Base-by-base conservation (phyloP, 2,113 vertebrate genomes). In the Seriola rivoliana region DNA sequence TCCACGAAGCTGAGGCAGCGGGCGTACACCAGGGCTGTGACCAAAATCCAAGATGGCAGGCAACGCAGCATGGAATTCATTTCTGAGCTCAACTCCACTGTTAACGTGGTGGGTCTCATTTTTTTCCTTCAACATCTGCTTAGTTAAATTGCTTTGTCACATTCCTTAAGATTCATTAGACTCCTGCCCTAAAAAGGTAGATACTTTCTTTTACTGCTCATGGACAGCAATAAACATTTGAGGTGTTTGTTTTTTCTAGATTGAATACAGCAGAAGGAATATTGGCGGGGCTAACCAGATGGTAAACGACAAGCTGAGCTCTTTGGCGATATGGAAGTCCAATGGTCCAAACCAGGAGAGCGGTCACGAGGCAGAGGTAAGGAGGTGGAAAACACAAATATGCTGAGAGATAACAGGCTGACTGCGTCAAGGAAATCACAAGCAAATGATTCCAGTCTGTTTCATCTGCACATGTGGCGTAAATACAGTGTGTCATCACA, bases 261-360 rank as follows among this genome's bases (percentile, higher is more conserved):
- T 98, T 75, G 96, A 97, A 77, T 94, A 95, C 82, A 94, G 97
- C 91, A 96, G 94, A 81, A 96, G 94, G 90, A 98, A 97, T 21
- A 82, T 98, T 71, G 88, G 93, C 75, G 94, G 88, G 85, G 96
- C 97, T 66, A 97, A 96, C 92, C 95, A 96, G 94, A 96, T 89
- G 90, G 93, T 97, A 21, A 95, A 96, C 79, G 91, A 96, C 46
- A 97, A 96, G 78, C 81, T 98, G 1, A 95, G 79, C 8, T 95
- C 95, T 1, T 94, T 96, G 94, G 81, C 93, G 78, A 94, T 94
- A 36, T 97, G 97, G 97, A 97, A 90, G 86, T 95, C 93, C 32
- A 68, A 5, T 4, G 72, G 92, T 87, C 71, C 94, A 60, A 86
- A 67, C 16, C 93, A 94, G 13, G 93, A 94, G 66, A 80, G 59